Conservation (phyloP, 2,888 invertebrate species). For the Rhamnusium bicolor region DNA sequence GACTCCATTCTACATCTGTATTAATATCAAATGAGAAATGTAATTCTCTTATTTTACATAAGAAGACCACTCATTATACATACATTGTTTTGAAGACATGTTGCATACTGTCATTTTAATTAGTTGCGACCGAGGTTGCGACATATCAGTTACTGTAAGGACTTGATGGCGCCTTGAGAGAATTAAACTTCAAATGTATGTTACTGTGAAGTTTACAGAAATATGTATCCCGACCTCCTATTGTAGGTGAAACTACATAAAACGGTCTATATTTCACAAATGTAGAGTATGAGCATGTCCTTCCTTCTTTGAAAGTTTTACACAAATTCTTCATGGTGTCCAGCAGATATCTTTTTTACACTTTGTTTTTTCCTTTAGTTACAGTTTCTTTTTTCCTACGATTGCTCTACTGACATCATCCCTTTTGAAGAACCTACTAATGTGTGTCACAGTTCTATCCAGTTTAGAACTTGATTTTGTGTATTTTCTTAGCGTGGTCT, state of each 20-base stretch:
- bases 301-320: not conserved
- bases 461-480: not conserved
- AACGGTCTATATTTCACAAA: slow-evolving; percentile 18
- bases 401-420: slow-evolving; percentile 18
- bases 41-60: not conserved
- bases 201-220: slow-evolving; percentile 15
- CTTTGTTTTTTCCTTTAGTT: not conserved
- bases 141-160: not conserved
- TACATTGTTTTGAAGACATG: no score
- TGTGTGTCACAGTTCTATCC: not conserved
- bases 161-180: not conserved
- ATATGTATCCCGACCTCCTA: slow-evolving; percentile 18
- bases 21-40: not conserved
- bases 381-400: slow-evolving; percentile 12
- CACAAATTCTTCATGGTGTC: slow-evolving; percentile 21
- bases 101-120: no score
- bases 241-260: slow-evolving; percentile 17
- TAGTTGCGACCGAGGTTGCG: not conserved
- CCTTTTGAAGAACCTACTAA: not conserved
- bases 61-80: no score
- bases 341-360: slow-evolving; percentile 22
- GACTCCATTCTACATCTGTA: not conserved
- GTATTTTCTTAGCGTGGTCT: not conserved
- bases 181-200: slow-evolving; percentile 3
- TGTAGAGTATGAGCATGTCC: slow-evolving; percentile 3